phyloP scores from a whole-genome alignment of 2,113 vertebrate genomes.

The Orientallactaga bullata region DNA sequence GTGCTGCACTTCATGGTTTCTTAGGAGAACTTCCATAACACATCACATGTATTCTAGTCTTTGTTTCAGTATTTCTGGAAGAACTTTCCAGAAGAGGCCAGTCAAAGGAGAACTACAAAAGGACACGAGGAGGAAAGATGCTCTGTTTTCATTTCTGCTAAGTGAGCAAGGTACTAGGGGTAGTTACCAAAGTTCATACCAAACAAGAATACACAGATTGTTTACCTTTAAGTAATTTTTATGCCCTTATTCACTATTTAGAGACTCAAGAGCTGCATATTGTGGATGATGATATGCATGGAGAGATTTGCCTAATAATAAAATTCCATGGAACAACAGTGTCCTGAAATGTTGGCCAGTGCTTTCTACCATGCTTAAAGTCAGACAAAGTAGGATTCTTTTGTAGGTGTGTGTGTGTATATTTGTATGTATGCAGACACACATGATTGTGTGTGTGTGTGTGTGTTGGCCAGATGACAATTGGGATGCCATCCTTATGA shows the following conservation, averaged over 20 bases:
- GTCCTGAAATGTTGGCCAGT: not conserved
- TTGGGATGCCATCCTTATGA: no score
- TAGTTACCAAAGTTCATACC: not conserved
- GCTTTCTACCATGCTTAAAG: not conserved
- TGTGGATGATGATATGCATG: not conserved
- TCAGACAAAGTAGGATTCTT: no score
- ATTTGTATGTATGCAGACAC: no score
- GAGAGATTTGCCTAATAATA: constrained; percentile 7
- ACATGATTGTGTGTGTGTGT: no score
- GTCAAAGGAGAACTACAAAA: not conserved
- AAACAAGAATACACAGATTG: not conserved
- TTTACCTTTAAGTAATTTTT: not conserved
- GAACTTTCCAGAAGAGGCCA: not conserved
- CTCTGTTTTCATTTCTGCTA: not conserved
- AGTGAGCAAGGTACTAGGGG: not conserved
- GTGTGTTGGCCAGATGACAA: no score
- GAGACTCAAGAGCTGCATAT: not conserved
- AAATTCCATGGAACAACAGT: not conserved
- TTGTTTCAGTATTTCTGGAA: not conserved
- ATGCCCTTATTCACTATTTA: not conserved
- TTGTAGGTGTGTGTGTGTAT: no score
- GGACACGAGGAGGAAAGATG: not conserved
- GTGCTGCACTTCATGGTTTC: not conserved
- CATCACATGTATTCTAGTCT: not conserved
- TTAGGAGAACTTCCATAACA: not conserved